These are phyloP conservation scores for Aurelia aurita complex sp. Pacific DNA, from an alignment of 30 jellyfish, hydroid and myxozoan genomes.

Conservation along the genomic window DNA sequence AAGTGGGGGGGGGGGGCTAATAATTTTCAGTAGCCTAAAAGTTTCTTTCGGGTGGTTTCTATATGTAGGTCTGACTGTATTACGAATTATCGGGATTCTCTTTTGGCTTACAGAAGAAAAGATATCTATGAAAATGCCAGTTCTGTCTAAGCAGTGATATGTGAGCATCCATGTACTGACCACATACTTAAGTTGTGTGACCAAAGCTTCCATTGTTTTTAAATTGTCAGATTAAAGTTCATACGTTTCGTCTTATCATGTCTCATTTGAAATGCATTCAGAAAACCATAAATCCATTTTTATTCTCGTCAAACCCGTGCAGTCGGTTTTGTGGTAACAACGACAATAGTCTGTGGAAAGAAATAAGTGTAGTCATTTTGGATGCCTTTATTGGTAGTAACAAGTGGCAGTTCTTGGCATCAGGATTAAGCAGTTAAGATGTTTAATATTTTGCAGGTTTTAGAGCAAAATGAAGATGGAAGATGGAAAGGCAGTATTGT, in stretches of 20 bases:
- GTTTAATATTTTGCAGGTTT: slow-evolving; percentile 55
- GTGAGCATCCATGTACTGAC: no score
- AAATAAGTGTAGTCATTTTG: no score
- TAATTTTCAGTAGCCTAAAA: not conserved
- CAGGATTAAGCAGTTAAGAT: not conserved
- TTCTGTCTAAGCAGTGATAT: no score
- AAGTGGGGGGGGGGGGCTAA: not conserved
- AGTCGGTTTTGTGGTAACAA: no score
- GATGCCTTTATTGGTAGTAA: no score
- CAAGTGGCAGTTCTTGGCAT: no score
- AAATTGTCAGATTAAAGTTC: slow-evolving; percentile 20
- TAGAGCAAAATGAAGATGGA: slow-evolving; percentile 87
- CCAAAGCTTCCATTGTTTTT: slow-evolving; percentile 1
- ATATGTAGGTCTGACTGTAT: no score
- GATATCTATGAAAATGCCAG: no score
- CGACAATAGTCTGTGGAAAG: not conserved
- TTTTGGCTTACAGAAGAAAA: not conserved
- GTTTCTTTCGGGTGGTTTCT: not conserved
- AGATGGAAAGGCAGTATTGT: slow-evolving; percentile 85
- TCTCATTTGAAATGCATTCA: not conserved
- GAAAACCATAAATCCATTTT: not conserved
- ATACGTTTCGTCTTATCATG: slow-evolving; percentile 42
- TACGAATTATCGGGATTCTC: no score
- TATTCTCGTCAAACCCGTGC: not conserved
- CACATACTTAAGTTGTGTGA: no score